Evolutionary conservation across 2,113 vertebrate species (phyloP), one percentile per base, ranked within the genome.

Genomic region (Myotis lucifugus): DNA sequence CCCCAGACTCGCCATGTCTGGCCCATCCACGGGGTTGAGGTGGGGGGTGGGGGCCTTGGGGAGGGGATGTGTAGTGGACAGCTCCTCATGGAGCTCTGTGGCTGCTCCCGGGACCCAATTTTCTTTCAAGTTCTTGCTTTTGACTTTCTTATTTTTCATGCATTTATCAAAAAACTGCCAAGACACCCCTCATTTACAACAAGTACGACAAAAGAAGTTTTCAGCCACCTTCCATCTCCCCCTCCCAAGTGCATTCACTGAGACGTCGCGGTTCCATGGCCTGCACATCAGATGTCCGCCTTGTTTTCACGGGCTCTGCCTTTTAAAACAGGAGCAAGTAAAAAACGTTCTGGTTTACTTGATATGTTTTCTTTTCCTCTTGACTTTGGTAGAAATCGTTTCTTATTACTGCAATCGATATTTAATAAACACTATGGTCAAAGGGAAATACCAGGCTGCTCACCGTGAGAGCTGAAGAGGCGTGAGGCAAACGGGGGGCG

Each of bases 1-100:
- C 37, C 50, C 32, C 21, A n/a, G 50, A 48, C 34, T 17, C 0
- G 3, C 5, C 32, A 0, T 8, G 25, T 18, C 40, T 5, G 25
- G 46, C n/a, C 23, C 0, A n/a, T 5, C 8, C 3, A 0, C 0
- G 1, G 59, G 37, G 48, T 0, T 11, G 23, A 9, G 10, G 23
- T 4, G 23, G 23, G 7, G 56, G 46, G 46, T 42, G 46, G 46
- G 9, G 56, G 1, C 21, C 1, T 3, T 32, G 46, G 73, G 27
- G 42, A 15, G 72, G 25, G 12, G 13, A 23, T 29, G 42, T 15
- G 13, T 32, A 2, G 66, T 0, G 6, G 48, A 21, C 1, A 25
- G 13, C 89, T 48, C 37, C 23, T 27, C 5, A 3, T 5, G 34
- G 40, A 19, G 52, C 25, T 48, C 66, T 12, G n/a, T 15, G 25